Evolutionary conservation across 2,888 invertebrate genomes (phyloP), one percentile per base, ranked within the genome.

Genomic region (Meganola albula): DNA sequence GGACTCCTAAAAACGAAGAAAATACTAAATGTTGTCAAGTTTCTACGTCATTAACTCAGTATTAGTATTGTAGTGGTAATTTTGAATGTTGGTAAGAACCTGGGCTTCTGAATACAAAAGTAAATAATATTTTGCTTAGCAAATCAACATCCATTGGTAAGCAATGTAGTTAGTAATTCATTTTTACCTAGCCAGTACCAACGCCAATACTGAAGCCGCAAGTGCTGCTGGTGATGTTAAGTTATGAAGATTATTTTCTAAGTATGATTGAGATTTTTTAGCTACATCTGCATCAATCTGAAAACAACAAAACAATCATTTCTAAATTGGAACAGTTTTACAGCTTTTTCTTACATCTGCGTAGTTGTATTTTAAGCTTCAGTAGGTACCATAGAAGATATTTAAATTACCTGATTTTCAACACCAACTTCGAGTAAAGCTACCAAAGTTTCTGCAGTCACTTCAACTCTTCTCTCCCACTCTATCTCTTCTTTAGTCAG

Each of bases 401-500:
- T 16, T 16, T 16, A 16, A 16, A 16, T 4, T 31, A 88, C 88
- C 71, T 88, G 80, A 62, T 77, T 87, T 48, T 89, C 88, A 13
- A 89, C 78, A 31, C 89, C 90, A 45, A 90, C 87, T 74, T 90
- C 89, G 43, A 90, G 77, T 6, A 90, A 73, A 11, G 89, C 79
- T 1, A 87, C 87, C 25, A 91, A 71, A 1, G 90, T 90, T 54
- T 90, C 90, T 0, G 90, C 90, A 1, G 91, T 90, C 1, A 89
- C 83, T 69, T 89, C 88, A 3, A 90, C 87, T 32, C 79, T 85
- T 42, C 88, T 82, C 46, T 89, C 89, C 63, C 88, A 76, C 26
- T 83, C 69, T 32, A 86, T 73, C 41, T 78, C 74, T 20, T 86
- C 78, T 18, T 80, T 55, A 0, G 84, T 86, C 72, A 87, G 75